phyloP scores from a whole-genome alignment of 2,797 vertebrate species.

The Nasua narica region DNA sequence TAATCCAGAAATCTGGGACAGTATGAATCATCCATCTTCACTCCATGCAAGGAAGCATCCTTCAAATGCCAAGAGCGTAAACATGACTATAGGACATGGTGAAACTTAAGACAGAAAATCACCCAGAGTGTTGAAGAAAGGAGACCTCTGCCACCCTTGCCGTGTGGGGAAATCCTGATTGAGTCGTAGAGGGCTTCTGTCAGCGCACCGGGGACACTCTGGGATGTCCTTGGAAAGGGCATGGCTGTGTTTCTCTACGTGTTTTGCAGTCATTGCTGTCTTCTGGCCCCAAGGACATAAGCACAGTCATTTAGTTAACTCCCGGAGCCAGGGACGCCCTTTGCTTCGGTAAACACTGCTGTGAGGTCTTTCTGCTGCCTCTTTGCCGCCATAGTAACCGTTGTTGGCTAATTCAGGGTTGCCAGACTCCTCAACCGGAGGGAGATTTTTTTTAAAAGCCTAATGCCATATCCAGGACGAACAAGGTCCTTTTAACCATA shows the following conservation, averaged over 20 bases:
- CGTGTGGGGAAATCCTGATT: accelerated
- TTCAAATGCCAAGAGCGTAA: background rate
- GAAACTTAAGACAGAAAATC: background rate
- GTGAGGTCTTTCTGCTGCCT: constrained; percentile 4
- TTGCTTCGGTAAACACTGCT: background rate
- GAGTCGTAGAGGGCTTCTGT: background rate
- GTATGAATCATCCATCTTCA: background rate
- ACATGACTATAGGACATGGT: background rate
- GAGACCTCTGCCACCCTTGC: background rate
- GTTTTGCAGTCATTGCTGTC: background rate
- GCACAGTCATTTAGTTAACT: background rate
- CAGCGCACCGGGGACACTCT: background rate
- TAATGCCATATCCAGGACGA: constrained; percentile 18
- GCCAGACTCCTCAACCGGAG: background rate
- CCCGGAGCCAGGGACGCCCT: background rate
- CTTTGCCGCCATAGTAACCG: constrained; percentile 22
- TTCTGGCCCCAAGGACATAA: background rate
- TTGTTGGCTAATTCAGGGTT: background rate
- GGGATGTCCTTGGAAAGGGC: background rate
- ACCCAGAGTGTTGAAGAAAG: background rate
- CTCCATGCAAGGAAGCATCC: background rate
- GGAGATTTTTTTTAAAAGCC: background rate
- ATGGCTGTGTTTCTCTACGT: background rate
- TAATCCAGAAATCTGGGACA: background rate
- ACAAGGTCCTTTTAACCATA: background rate